Evolutionary conservation across 2,113 vertebrate species (phyloP), one percentile per base, ranked within the genome.

Genomic region (Montifringilla adamsi): DNA sequence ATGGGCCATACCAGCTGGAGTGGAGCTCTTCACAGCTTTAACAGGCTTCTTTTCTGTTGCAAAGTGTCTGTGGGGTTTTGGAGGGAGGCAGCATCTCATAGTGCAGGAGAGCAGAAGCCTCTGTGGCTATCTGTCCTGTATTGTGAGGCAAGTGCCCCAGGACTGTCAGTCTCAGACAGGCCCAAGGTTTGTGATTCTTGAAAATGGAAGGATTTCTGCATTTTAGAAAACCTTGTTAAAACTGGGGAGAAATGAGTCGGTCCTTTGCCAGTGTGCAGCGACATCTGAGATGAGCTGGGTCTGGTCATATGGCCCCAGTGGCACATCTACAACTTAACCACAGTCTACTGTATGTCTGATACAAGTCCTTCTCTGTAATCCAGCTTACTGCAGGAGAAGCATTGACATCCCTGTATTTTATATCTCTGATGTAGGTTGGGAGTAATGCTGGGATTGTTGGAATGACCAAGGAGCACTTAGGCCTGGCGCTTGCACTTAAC

Each of bases 401-500:
- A 1, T 55, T 93, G 66, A 33, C 47, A 31, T 67, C 78, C 22
- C n/a, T 6, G 15, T 85, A 4, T 81, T 63, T 66, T 90, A 39
- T 96, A 39, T 96, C 49, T 81, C 58, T 85, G 94, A n/a, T 94
- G 23, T 95, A 99, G 99, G 99, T 99, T 95, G 99, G 99, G 96
- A 99, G 99, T 94, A 99, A 99, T 3, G 99, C 99, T 86, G 99
- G 99, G 63, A 99, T 99, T 18, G 99, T 99, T 73, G 99, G 99
- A 46, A 99, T 99, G 99, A 99, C 99, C 95, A 99, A 99, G 98
- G 99, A 99, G 96, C 99, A 99, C 90, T 97, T 99, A 96, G 99
- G 99, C 59, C 97, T 99, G 96, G 99, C 99, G 1, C 96, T 99
- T 95, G 99, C 99, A 26, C 99, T 99, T 87, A 99, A 99, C 3